Conservation (phyloP, 2,797 vertebrate species). For the Taeniopygia guttata region DNA sequence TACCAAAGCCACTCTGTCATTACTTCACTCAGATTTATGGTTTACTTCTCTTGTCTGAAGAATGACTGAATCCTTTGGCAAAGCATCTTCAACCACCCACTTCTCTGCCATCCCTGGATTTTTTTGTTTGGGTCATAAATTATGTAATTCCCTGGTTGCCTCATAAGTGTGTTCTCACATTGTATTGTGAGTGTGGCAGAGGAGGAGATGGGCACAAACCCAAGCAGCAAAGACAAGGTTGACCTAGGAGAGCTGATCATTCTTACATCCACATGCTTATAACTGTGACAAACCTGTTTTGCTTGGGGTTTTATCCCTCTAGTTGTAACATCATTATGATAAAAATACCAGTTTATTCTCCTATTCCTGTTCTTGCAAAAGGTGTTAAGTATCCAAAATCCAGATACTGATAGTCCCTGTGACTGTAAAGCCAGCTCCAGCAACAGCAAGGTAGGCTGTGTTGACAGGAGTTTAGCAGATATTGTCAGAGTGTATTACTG, state of each 20-base stretch:
- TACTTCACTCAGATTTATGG: background rate
- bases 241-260: background rate
- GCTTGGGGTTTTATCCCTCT: background rate
- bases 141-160: background rate
- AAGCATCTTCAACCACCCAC: background rate
- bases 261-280: background rate
- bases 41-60: background rate
- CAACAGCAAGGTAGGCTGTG: slow-evolving; percentile 10
- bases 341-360: background rate
- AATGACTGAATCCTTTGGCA: background rate
- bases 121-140: background rate
- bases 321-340: background rate
- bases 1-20: background rate
- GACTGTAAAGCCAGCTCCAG: background rate
- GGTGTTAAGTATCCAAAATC: background rate
- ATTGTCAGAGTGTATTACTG: background rate
- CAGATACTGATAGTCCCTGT: background rate
- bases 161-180: rapidly evolving
- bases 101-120: background rate
- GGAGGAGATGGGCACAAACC: background rate
- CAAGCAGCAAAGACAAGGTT: background rate
- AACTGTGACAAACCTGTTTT: background rate
- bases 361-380: background rate
- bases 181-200: background rate
- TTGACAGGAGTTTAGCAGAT: slow-evolving; percentile 45